Base-by-base conservation (phyloP, 2,888 invertebrate species). In the Andrena haemorrhoa region DNA sequence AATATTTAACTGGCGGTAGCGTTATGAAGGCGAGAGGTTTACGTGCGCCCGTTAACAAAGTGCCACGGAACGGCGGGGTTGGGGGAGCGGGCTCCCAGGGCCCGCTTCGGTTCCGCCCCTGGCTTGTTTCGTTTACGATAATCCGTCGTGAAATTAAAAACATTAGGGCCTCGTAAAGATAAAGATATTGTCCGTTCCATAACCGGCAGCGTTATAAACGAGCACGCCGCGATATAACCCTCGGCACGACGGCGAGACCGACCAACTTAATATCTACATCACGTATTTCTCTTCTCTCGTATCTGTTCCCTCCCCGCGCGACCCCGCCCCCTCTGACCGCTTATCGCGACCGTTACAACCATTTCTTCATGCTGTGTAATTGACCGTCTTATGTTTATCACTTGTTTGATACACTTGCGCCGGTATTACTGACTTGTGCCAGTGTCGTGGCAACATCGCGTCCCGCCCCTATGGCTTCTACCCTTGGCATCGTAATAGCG, bases 101-200 rank as follows among this genome's bases (percentile, higher is more conserved):
- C 26, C 61, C 35, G 51, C 63, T 53, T 51, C 66, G 72, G 72
- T 49, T 31, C 51, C 64, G 68, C 77, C 81, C 78, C 31, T 71
- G 74, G 23, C 82, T 75, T 71, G 82, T 82, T 86, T 82, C 88
- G 86, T 90, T 90, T 87, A 89, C 88, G 91, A 89, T 92, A 91
- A 92, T 90, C 90, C 87, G 77, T 88, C 85, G 88, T 87, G 89
- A 90, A 91, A 92, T 92, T 90, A 91, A 91, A 90, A 92, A 92
- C 90, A 89, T 91, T 89, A 92, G 86, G 83, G 88, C 83, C 88
- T 91, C 91, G 88, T 91, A 92, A 91, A 91, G 90, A 90, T 91
- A 88, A 90, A 90, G 87, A 90, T 90, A 92, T 91, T 89, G 83
- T 87, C 69, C 82, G 75, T 66, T 70, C 56, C 63, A 71, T 79